Base-by-base conservation (phyloP, 2,113 vertebrate species). In the Onychostoma macrolepis region DNA sequence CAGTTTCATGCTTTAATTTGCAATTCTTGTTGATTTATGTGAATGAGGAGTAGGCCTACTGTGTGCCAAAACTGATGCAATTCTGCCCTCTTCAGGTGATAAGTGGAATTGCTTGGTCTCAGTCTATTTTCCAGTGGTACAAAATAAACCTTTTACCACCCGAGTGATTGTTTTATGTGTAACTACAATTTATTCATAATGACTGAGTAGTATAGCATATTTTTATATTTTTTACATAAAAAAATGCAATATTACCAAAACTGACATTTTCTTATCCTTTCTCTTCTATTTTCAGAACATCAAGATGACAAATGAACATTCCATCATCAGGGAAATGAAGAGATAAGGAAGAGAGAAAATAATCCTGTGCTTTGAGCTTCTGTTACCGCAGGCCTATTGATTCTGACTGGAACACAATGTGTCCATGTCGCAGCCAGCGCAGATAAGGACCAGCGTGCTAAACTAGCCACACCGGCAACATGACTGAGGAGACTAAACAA, bases 401-500 rank as follows among this genome's bases (percentile, higher is more conserved):
- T 88, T 83, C 88, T 87, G 85, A 88, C 88, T 88, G 87, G 78
- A 87, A 94, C 89, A 91, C 84, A 90, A 96, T 96, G 97, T 92
- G 93, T 88, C 85, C 95, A 91, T 94, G 91, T 80, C 80, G 92
- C 92, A 93, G 92, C 93, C 91, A 89, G 63, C 91, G 90, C 90
- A 88, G 89, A 94, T 93, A 94, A 94, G 93, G 93, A 95, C 90
- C 91, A 91, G 91, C 88, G 94, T 92, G 93, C 80, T 91, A 90
- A 90, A 90, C 91, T 91, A 93, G 92, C 89, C 91, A 90, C 90
- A 88, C 90, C 15, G 92, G 95, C 94, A 97, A 93, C 95, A 97
- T 96, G 96, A 96, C 97, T 89, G 96, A 96, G 96, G 97, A 97
- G 94, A 96, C 94, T 93, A 96, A 96, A 94, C 96, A 93, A 94